Evolutionary conservation across 2,113 vertebrate species (phyloP).

Genomic region (Trogon melanurus): DNA sequence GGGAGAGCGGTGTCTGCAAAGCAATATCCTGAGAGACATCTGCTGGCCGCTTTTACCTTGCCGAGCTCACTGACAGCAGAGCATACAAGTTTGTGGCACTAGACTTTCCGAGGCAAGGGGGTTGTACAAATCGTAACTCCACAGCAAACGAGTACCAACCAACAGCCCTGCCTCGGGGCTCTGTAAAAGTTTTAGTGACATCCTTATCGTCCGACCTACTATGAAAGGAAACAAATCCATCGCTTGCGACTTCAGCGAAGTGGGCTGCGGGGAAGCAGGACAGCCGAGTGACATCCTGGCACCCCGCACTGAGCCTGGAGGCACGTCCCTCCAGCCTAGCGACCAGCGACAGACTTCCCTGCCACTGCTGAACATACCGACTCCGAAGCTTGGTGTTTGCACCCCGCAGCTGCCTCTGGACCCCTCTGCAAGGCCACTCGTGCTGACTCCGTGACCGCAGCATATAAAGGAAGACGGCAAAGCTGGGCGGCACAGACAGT

Average conservation of each 20-base stretch:
- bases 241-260: neutral
- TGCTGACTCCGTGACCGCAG: neutral
- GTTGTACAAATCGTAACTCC: neutral
- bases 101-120: neutral
- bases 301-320: neutral
- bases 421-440: neutral
- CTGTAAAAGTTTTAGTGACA: slow-evolving; percentile 24
- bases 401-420: neutral
- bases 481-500: neutral
- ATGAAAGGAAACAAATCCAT: slow-evolving; percentile 34
- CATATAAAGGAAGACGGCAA: neutral
- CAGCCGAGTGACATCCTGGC: neutral
- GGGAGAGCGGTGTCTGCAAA: neutral
- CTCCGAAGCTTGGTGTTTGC: neutral
- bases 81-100: fast-evolving
- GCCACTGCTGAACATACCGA: neutral
- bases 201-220: slow-evolving; percentile 31
- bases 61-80: neutral
- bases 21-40: slow-evolving; percentile 52
- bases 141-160: neutral
- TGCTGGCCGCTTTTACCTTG: slow-evolving; percentile 39
- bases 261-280: neutral
- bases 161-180: slow-evolving; percentile 8
- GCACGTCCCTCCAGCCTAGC: slow-evolving; percentile 26
- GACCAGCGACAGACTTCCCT: slow-evolving; percentile 4